A percentile compares a stretch with the other conserved stretches of the same genome.
These are phyloP conservation scores for Falco peregrinus DNA, from an alignment of 2,797 vertebrate genomes.

Conservation along the genomic window DNA sequence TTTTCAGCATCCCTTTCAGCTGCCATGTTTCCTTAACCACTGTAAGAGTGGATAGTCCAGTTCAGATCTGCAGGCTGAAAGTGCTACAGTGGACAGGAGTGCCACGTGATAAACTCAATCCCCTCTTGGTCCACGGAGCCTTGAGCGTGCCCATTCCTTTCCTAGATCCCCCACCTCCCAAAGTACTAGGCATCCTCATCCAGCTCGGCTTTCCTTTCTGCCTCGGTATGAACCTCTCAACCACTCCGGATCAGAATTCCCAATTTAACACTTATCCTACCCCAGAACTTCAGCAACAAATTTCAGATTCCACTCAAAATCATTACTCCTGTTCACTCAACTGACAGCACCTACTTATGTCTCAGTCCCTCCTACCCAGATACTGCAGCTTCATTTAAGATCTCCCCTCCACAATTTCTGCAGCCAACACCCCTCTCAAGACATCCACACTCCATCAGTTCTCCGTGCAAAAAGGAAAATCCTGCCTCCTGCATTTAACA, in stretches of 20 bases:
- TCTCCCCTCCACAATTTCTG: not conserved
- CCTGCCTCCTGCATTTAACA: not conserved
- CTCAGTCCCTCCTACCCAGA: not conserved
- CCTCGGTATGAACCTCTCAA: not conserved
- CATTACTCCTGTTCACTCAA: not conserved
- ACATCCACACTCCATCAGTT: not conserved
- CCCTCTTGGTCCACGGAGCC: not conserved
- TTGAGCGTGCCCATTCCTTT: not conserved
- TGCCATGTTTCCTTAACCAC: not conserved
- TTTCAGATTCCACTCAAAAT: not conserved
- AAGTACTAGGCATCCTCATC: not conserved
- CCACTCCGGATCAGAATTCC: not conserved
- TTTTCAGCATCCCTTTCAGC: not conserved
- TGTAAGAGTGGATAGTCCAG: not conserved
- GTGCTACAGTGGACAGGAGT: not conserved
- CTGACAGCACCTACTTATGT: not conserved
- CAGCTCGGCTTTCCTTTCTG: not conserved
- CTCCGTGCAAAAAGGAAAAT: not conserved
- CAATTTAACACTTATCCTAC: accelerated
- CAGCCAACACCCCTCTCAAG: not conserved
- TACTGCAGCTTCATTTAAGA: not conserved
- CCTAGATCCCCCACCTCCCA: not conserved
- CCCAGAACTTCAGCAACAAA: not conserved
- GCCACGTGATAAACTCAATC: not conserved
- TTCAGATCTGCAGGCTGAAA: not conserved